Evolutionary conservation across 2,797 vertebrate genomes (phyloP).

Genomic region (Pseudotriccus pelzelni): DNA sequence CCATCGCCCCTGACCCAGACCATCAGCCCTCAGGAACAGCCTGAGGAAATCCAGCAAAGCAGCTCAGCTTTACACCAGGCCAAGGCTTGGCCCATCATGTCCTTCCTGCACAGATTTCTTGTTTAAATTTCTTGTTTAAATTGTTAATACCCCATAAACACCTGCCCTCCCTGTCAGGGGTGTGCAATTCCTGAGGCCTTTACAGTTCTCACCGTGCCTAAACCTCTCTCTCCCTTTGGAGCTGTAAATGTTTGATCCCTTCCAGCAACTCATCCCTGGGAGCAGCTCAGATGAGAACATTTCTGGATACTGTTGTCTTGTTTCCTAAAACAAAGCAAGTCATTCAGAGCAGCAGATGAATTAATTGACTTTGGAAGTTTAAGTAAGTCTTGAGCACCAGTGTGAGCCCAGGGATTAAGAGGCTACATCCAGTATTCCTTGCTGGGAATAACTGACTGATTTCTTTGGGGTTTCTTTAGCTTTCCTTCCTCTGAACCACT

Average conservation of each 20-base stretch:
- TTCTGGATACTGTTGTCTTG: slow-evolving; percentile 18
- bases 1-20: neutral
- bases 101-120: neutral
- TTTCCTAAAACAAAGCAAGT: slow-evolving; percentile 57
- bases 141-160: neutral
- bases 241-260: neutral
- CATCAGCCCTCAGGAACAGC: neutral
- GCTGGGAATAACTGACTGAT: neutral
- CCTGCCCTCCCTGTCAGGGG: neutral
- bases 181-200: neutral
- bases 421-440: neutral
- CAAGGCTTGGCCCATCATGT: rapidly evolving
- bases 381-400: neutral
- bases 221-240: neutral
- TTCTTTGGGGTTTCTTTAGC: neutral
- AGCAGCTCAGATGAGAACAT: slow-evolving; percentile 6
- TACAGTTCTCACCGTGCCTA: neutral
- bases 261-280: neutral
- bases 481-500: neutral
- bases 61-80: neutral
- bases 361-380: slow-evolving; percentile 29
- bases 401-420: neutral
- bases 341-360: slow-evolving; percentile 2
- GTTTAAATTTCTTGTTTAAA: neutral
- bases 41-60: neutral